Conservation (phyloP, 2,113 vertebrate genomes). For the Crotalus horridus region DNA sequence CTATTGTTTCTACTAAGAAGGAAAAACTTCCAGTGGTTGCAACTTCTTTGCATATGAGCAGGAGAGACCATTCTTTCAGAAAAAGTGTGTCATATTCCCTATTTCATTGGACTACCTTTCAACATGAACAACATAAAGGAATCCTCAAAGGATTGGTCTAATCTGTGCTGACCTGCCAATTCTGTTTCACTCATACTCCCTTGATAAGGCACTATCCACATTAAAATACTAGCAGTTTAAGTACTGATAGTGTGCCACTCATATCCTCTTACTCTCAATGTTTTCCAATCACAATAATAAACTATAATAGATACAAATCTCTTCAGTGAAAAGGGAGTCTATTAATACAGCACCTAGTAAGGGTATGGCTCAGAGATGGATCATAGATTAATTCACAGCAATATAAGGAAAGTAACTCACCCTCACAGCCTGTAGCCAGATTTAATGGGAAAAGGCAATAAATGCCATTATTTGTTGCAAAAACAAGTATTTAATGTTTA, state of each 20-base stretch:
- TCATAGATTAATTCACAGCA: constrained; percentile 2
- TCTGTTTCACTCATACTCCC: neutral
- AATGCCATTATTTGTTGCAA: constrained; percentile 1
- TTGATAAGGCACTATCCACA: neutral
- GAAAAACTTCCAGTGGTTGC: neutral
- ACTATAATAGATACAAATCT: neutral
- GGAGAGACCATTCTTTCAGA: neutral
- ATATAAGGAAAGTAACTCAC: neutral
- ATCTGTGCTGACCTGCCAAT: neutral
- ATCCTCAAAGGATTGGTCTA: neutral
- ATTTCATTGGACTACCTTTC: neutral
- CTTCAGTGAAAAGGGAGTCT: constrained; percentile 3
- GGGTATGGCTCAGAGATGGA: neutral
- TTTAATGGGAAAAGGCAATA: neutral
- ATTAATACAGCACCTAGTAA: neutral
- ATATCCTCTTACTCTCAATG: neutral
- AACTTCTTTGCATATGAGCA: neutral
- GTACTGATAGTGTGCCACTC: neutral
- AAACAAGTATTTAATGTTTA: neutral
- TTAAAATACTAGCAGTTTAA: neutral
- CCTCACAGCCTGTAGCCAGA: neutral
- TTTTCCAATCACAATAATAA: constrained; percentile 3
- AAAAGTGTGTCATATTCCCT: neutral
- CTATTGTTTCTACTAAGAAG: neutral
- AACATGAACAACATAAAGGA: neutral